Evolutionary conservation across 2,888 invertebrate species (phyloP).

Genomic region (Hydropsyche betteni): DNA sequence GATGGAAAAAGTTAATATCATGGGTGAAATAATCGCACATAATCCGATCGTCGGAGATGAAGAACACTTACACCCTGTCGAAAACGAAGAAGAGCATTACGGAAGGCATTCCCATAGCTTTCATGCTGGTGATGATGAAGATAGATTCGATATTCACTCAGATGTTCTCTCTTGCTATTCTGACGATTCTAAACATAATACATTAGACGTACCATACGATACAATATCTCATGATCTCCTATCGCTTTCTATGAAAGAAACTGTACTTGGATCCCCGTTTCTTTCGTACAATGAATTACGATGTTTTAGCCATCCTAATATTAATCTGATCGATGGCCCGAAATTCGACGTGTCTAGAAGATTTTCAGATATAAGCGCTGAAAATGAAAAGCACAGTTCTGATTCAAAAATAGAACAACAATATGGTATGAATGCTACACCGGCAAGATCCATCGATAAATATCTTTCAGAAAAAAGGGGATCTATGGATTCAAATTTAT

Average conservation of each 20-base stretch:
- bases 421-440: no score
- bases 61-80: constrained; percentile 43
- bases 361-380: no score
- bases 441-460: no score
- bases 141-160: constrained; percentile 47
- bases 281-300: constrained; percentile 63
- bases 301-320: constrained; percentile 57
- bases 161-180: constrained; percentile 33
- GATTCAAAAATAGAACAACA: no score
- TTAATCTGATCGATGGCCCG: not conserved
- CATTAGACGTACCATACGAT: not conserved
- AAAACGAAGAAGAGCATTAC: not conserved
- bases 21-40: constrained; percentile 54
- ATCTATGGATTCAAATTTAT: no score
- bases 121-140: not conserved
- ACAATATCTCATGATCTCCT: not conserved
- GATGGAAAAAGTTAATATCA: constrained; percentile 64
- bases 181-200: constrained; percentile 40
- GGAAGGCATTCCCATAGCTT: not conserved
- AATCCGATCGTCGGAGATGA: constrained; percentile 47
- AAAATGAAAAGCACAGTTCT: no score
- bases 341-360: no score
- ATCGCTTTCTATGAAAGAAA: constrained; percentile 52
- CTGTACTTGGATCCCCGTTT: constrained; percentile 67
- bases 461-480: no score